Evolutionary conservation across 2,113 vertebrate genomes (phyloP), one percentile per base, ranked within the genome.

Genomic region (Nestor notabilis): DNA sequence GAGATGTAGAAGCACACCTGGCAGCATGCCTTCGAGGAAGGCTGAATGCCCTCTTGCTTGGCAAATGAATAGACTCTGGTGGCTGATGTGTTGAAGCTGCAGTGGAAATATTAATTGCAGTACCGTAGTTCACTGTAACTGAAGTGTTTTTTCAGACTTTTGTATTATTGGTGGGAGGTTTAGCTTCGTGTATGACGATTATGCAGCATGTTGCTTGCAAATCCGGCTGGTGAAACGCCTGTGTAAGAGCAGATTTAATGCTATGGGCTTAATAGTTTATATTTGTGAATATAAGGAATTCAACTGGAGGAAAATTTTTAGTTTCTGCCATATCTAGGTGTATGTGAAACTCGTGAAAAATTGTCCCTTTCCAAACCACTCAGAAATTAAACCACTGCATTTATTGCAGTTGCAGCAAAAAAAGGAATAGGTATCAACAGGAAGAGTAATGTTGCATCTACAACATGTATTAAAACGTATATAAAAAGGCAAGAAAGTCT

Each of bases 141-240:
- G 20, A 69, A 4, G 6, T 37, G 9, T 11, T 35, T 58, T 90
- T 87, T 72, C 25, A 50, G 21, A 43, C 18, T 66, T 24, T 50
- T 61, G 7, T n/a, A 3, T 55, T 74, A 21, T 13, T 74, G 53
- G 5, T 46, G 39, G n/a, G 29, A 84, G 16, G 21, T 70, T 11
- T 2, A 50, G 5, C 17, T 78, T 58, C 8, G 13, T 7, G 2
- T 64, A 1, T 64, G 12, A 27, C 0, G 0, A 4, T 33, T 46
- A 10, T 52, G 66, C 10, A 41, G 29, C 0, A 0, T 19, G 14
- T 76, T 71, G 13, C 41, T 61, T 80, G 6, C 8, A 53, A 71
- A 55, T 70, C 14, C 20, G 31, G 0, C 10, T 74, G 41, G 13
- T 1, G 3, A 64, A 88, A 39, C 31, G 60, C 5, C 13, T 0